Conservation (phyloP, 2,888 invertebrate species). For the Aspidapion aeneum region DNA sequence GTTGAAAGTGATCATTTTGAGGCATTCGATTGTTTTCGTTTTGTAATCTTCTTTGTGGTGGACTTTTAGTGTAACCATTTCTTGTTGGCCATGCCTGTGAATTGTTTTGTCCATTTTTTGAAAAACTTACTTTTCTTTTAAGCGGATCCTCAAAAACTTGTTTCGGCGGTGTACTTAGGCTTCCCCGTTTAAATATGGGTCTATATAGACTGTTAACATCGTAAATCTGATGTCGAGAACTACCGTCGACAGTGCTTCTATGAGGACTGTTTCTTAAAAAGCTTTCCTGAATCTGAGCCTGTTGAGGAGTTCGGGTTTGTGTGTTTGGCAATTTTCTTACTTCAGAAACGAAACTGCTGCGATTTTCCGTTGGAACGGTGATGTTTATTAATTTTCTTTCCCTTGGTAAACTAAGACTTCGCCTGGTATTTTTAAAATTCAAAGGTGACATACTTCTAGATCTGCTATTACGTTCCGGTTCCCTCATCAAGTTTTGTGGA, state of each 20-base stretch:
- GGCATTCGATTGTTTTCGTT: slow-evolving; percentile 33
- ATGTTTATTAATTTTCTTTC: slow-evolving; percentile 21
- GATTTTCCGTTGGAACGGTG: slow-evolving; percentile 6
- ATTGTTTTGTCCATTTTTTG: slow-evolving; percentile 33
- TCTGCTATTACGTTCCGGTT: slow-evolving; percentile 40
- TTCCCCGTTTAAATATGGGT: slow-evolving; percentile 55
- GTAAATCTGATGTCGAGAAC: slow-evolving; percentile 21
- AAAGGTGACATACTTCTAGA: slow-evolving; percentile 50
- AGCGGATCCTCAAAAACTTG: slow-evolving; percentile 42
- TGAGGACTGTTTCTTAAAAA: slow-evolving; percentile 35
- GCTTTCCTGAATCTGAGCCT: slow-evolving; percentile 22
- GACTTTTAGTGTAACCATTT: slow-evolving; percentile 47
- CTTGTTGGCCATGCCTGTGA: slow-evolving; percentile 49
- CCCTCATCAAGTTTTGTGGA: slow-evolving; percentile 39
- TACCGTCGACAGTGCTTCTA: slow-evolving; percentile 32
- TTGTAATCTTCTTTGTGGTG: slow-evolving; percentile 41
- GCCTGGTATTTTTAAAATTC: slow-evolving; percentile 41
- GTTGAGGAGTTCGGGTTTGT: slow-evolving; percentile 16
- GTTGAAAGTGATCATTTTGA: slow-evolving; percentile 26
- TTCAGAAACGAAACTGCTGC: slow-evolving; percentile 27
- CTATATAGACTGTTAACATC: slow-evolving; percentile 31
- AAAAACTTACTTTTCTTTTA: slow-evolving; percentile 54
- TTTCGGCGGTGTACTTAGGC: slow-evolving; percentile 43
- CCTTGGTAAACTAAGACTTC: slow-evolving; percentile 48
- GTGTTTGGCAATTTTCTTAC: slow-evolving; percentile 28